These are phyloP conservation scores for Xestia xanthographa DNA, from an alignment of 2,888 invertebrate species.

Conservation along the genomic window DNA sequence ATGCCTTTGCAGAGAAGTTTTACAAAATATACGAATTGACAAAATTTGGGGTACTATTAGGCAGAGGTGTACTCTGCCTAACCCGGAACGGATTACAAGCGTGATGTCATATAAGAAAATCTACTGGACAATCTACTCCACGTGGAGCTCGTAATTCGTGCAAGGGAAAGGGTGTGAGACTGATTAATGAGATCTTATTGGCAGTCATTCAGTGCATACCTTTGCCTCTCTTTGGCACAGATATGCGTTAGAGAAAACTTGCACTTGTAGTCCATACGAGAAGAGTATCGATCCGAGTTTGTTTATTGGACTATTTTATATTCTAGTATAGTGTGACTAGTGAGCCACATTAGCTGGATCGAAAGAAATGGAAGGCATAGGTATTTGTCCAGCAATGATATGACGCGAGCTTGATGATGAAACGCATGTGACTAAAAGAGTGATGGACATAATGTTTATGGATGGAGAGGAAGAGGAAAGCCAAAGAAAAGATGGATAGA, in stretches of 20 bases:
- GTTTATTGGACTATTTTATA: constrained; percentile 34
- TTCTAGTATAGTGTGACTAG: neutral
- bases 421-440: too few relatives aligned
- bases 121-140: constrained; percentile 6
- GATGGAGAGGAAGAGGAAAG: too few relatives aligned
- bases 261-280: constrained; percentile 20
- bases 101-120: neutral
- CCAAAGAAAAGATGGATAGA: too few relatives aligned
- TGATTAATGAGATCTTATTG: constrained; percentile 44
- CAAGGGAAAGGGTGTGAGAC: constrained; percentile 50
- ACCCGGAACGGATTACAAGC: neutral
- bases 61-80: too few relatives aligned
- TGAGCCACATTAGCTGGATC: neutral
- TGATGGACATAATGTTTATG: too few relatives aligned
- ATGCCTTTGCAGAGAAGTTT: too few relatives aligned
- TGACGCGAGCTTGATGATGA: too few relatives aligned
- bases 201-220: constrained; percentile 40
- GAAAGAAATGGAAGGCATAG: neutral
- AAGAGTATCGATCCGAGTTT: neutral
- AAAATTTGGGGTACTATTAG: too few relatives aligned
- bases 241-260: constrained; percentile 41
- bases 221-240: constrained; percentile 38
- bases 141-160: constrained; percentile 36
- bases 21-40: too few relatives aligned
- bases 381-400: neutral